Base-by-base conservation (phyloP, 2,888 invertebrate species). In the Smittia aterrima region DNA sequence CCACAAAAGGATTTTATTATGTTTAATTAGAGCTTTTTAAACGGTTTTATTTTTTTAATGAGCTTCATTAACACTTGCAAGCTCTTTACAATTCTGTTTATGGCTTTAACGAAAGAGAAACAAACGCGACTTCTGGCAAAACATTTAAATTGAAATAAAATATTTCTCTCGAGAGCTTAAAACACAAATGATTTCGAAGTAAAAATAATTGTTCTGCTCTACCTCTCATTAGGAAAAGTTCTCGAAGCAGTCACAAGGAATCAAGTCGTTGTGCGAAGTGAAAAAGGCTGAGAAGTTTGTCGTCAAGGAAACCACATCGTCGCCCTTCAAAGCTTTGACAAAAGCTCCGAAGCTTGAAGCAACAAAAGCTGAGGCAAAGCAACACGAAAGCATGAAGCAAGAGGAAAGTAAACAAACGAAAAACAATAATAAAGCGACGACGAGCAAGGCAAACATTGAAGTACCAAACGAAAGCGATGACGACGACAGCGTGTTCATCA, bases 381-480 rank as follows among this genome's bases (percentile, higher is more conserved):
- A 70, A 20, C 22, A 18, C n/a, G 54, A 72, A 9, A 24, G 25
- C 25, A n/a, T 13, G n/a, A 13, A 27, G 16, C 25, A 27, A 25
- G 64, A 64, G 1, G 64, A 64, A 9, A 22, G 20, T 18, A 58
- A 58, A 20, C 58, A 58, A 58, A 40, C 9, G 18, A 40, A 62
- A 72, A 72, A 72, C 72, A 72, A 72, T 72, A 72, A 72, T 62
- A 72, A 72, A 72, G 27, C 25, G 22, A 62, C 54, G 24, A 13
- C 58, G 9, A 62, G 22, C 58, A 58, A 58, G 58, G 58, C 58
- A 18, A 18, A 58, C 22, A 58, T 22, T n/a, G 25, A 25, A 20
- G 20, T 16, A 22, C 22, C 20, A n/a, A 40, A 62, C 18, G 62
- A 62, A 40, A 62, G 27, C 22, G 62, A 62, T 72, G 72, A 72